Evolutionary conservation across 1,140 invertebrate species (phyloP), one percentile per base, ranked within the genome.

Genomic region (Calliopsis andreniformis): DNA sequence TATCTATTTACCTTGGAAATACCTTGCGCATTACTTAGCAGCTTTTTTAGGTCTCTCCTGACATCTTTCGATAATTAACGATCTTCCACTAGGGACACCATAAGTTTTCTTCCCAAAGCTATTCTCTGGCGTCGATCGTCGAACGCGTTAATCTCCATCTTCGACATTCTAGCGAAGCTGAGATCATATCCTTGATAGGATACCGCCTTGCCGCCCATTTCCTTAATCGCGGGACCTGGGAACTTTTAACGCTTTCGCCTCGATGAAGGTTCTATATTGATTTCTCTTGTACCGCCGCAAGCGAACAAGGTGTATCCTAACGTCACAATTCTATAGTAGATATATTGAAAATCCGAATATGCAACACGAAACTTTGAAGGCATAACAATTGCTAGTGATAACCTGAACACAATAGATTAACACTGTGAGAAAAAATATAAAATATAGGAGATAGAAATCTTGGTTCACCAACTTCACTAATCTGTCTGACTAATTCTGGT

Each of bases 81-180:
- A 10, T 39, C 39, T 18, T n/a, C 42, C n/a, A 20, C 0, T 7
- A 32, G 28, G 20, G 30, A 59, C 30, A 18, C 12, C 32, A n/a
- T 14, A 62, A 62, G 3, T 45, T 72, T 63, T 63, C 49, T 23
- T 49, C 14, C 12, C 28, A 30, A n/a, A n/a, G 25, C 10, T 42
- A 10, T n/a, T 23, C 12, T 7, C 47, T 14, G 3, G n/a, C 35
- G 58, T 43, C 32, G 61, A 55, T 63, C 61, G 25, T 16, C n/a
- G 30, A 55, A 64, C 69, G 43, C 69, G 69, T 73, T 73, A 73
- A 73, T 73, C 70, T 64, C 61, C 61, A 43, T 73, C 70, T 73
- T 53, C 25, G 49, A 55, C 32, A 45, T 51, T 58, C 35, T 45
- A 39, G 25, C 45, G 23, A 20, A 39, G 18, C 25, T 47, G 28